A percentile compares a stretch with the other conserved stretches of the same genome.
These are phyloP conservation scores for Tragulus kanchil DNA, from an alignment of 2,113 vertebrate genomes.

Conservation along the genomic window DNA sequence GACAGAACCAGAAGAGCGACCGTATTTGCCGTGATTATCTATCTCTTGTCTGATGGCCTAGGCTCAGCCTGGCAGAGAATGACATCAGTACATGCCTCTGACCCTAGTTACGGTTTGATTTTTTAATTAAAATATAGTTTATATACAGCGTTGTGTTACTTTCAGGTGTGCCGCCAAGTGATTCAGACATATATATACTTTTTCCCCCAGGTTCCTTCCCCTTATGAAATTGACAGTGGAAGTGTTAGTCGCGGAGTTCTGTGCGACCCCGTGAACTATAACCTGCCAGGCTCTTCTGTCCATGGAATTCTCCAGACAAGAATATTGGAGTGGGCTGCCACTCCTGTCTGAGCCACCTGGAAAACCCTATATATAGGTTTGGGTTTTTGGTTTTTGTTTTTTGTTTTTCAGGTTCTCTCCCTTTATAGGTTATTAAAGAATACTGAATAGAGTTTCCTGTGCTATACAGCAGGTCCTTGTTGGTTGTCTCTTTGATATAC, in stretches of 20 bases:
- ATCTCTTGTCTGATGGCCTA: not conserved
- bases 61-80: not conserved
- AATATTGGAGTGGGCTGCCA: not conserved
- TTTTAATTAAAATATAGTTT: not conserved
- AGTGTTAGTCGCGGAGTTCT: not conserved
- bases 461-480: not conserved
- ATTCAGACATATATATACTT: not conserved
- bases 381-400: too few species aligned
- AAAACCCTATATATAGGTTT: not conserved
- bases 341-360: not conserved
- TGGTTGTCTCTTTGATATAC: not conserved
- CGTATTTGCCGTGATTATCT: not conserved
- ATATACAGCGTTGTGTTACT: not conserved
- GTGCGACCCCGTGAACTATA: rapidly evolving
- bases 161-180: not conserved
- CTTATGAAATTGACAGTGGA: not conserved
- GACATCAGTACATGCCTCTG: not conserved
- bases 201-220: not conserved
- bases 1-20: not conserved
- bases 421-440: not conserved
- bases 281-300: not conserved
- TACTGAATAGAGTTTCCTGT: not conserved
- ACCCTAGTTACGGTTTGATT: not conserved
- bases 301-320: not conserved
- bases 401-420: not conserved